A percentile compares a stretch with the other conserved stretches of the same genome.
These are phyloP conservation scores for Germaria angustata DNA, from an alignment of 2,888 invertebrate genomes.

Conservation along the genomic window DNA sequence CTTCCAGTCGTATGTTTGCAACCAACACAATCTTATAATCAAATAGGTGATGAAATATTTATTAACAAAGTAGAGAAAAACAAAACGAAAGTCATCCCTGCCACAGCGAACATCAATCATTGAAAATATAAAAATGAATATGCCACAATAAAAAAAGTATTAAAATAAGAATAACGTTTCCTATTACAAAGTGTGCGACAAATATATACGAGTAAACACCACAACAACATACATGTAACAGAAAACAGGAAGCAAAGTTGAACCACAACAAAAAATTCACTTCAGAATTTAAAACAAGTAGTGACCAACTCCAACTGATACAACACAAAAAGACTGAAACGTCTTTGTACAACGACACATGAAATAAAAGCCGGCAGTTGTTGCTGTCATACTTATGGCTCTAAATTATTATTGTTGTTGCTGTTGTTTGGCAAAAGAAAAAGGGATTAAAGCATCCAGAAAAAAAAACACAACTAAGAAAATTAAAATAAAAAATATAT, in stretches of 20 bases:
- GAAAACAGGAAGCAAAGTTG: not conserved
- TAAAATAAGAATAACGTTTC: constrained; percentile 5
- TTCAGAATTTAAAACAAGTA: constrained; percentile 1
- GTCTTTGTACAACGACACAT: not conserved
- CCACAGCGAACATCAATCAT: not conserved
- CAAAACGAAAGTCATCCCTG: too few relatives aligned
- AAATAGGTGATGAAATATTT: not conserved
- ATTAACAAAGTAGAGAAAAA: not conserved
- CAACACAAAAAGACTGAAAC: constrained; percentile 22
- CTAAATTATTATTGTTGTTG: not conserved
- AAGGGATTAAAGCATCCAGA: constrained; percentile 40
- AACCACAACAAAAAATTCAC: not conserved
- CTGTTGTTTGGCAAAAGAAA: constrained; percentile 39
- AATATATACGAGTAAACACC: not conserved
- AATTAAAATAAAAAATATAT: not conserved
- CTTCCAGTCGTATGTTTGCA: too few relatives aligned
- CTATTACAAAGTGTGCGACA: constrained; percentile 42
- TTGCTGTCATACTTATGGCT: not conserved
- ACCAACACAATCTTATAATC: too few relatives aligned
- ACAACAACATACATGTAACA: not conserved
- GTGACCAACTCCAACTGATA: constrained; percentile 22
- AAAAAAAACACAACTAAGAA: not conserved
- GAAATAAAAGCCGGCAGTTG: constrained; percentile 4
- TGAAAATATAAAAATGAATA: not conserved
- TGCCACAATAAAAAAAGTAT: not conserved